phyloP scores from a whole-genome alignment of 2,888 invertebrate genomes.

The Andrena trimmerana region DNA sequence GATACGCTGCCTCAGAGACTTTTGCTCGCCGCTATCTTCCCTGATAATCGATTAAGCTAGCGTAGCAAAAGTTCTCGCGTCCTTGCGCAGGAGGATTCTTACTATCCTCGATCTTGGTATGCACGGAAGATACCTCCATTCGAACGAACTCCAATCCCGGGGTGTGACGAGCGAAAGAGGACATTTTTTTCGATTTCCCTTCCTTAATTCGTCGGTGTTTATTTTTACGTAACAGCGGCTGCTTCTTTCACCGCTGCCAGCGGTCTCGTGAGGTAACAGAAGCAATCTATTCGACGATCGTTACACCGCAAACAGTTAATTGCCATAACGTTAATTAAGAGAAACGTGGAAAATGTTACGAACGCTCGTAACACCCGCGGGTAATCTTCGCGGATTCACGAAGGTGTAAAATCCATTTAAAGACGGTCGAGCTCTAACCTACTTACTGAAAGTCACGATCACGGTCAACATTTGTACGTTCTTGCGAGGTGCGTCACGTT shows the following conservation, averaged over 20 bases:
- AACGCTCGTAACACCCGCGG: constrained; percentile 4
- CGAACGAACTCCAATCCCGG: neutral
- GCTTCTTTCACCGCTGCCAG: constrained; percentile 27
- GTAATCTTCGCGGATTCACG: constrained; percentile 23
- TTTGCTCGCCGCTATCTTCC: neutral
- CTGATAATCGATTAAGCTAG: neutral
- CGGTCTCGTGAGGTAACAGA: constrained; percentile 38
- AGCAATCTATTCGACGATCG: constrained; percentile 12
- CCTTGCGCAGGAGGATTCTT: neutral
- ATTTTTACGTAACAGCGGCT: constrained; percentile 46
- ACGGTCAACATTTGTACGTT: constrained; percentile 67
- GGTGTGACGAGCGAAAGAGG: neutral
- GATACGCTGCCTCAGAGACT: neutral
- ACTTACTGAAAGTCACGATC: constrained; percentile 75
- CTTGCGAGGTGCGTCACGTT: constrained; percentile 49
- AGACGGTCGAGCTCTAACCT: constrained; percentile 65
- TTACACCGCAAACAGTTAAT: constrained; percentile 37
- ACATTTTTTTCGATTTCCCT: neutral
- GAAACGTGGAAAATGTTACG: constrained; percentile 25
- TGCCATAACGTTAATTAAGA: constrained; percentile 47
- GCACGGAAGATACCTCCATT: neutral
- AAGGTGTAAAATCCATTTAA: constrained; percentile 67
- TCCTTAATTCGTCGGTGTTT: neutral
- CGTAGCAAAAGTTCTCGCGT: neutral
- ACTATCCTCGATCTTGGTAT: neutral